phyloP scores from a whole-genome alignment of 2,888 invertebrate genomes.

The Drosophila atripex region DNA sequence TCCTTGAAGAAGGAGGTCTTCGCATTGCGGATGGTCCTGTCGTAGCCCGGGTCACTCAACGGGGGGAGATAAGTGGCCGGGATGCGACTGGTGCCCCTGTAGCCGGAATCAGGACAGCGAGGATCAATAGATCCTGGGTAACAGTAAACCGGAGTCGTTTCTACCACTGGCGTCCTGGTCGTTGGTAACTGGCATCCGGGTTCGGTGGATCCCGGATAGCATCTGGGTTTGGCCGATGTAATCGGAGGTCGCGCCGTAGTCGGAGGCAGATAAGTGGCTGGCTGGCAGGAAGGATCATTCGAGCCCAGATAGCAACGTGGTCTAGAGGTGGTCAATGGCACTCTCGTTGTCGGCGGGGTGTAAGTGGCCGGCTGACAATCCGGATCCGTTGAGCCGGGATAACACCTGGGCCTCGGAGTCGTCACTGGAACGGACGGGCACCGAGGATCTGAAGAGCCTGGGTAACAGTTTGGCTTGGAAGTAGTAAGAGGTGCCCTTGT shows the following conservation, averaged over 20 bases:
- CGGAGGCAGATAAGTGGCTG: conserved; percentile 47
- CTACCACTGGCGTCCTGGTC: conserved; percentile 71
- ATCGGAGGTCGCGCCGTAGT: conserved; percentile 43
- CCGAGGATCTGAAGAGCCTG: conserved; percentile 59
- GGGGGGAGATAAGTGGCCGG: conserved; percentile 81
- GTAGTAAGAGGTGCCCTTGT: conserved; percentile 6
- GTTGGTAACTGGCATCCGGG: conserved; percentile 22
- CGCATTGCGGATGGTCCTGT: conserved; percentile 71
- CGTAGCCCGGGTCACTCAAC: conserved; percentile 67
- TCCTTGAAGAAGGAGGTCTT: conserved; percentile 73
- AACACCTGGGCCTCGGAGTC: conserved; percentile 39
- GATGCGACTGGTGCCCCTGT: conserved; percentile 74
- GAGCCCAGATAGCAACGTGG: conserved; percentile 39
- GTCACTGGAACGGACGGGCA: conserved; percentile 4
- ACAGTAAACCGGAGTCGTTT: conserved; percentile 73
- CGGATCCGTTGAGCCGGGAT: conserved; percentile 80
- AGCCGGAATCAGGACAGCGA: conserved; percentile 72
- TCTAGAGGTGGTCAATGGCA: neutral
- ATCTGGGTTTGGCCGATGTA: conserved; percentile 21
- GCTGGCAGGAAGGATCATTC: conserved; percentile 35
- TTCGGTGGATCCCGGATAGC: conserved; percentile 59
- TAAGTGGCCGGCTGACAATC: conserved; percentile 49
- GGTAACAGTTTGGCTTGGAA: conserved; percentile 3
- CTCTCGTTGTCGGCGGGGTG: conserved; percentile 21
- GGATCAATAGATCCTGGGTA: conserved; percentile 83